These are phyloP conservation scores for Gadus macrocephalus DNA, from an alignment of 2,113 vertebrate genomes.

Conservation along the genomic window DNA sequence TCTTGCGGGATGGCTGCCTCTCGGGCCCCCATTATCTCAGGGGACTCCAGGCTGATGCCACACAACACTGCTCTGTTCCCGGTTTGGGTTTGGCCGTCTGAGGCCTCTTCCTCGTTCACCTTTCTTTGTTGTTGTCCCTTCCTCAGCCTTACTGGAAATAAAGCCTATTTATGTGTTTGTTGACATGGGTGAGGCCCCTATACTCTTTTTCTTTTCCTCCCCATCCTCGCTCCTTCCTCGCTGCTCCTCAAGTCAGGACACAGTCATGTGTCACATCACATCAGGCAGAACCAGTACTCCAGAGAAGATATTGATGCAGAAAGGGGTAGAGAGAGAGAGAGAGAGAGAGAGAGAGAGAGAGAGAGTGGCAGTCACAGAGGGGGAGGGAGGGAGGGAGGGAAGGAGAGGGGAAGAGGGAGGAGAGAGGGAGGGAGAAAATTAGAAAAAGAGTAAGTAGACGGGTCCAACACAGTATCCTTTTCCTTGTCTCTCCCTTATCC, in stretches of 20 bases:
- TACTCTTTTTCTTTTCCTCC: not conserved
- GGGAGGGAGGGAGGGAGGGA: constrained; percentile 25
- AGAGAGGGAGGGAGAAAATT: constrained; percentile 19
- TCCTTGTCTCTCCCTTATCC: not conserved
- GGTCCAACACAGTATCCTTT: not conserved
- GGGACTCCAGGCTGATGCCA: not conserved
- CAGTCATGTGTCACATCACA: constrained; percentile 57
- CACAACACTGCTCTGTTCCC: not conserved
- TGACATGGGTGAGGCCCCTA: too few species aligned
- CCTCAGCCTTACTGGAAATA: not conserved
- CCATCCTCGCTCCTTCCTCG: constrained; percentile 10
- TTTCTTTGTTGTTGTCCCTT: not conserved
- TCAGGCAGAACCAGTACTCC: constrained; percentile 31
- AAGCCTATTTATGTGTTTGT: not conserved
- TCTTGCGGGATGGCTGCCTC: not conserved
- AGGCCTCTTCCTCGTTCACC: too few species aligned
- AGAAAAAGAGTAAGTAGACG: not conserved
- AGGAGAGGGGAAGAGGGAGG: constrained; percentile 21
- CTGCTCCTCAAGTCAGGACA: constrained; percentile 37
- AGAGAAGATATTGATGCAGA: constrained; percentile 27
- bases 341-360: not conserved
- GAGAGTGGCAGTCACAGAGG: constrained; percentile 15
- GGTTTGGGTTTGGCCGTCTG: too few species aligned
- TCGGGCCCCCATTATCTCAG: not conserved
- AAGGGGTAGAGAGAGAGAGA: not conserved